These are phyloP conservation scores for Ruditapes philippinarum DNA, from an alignment of 1,140 invertebrate genomes.

Conservation along the genomic window DNA sequence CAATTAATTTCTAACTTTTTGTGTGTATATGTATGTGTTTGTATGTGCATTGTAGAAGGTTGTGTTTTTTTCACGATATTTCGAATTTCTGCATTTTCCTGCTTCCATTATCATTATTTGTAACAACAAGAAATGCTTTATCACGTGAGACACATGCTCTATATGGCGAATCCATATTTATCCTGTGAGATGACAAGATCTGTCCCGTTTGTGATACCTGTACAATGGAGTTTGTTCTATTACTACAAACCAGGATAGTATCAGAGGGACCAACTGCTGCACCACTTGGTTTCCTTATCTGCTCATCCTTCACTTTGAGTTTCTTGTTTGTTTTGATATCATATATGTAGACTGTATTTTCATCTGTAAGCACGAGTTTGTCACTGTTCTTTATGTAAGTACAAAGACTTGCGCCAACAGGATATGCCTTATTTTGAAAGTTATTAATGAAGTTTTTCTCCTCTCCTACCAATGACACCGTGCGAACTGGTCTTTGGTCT, in stretches of 20 bases:
- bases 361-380: slow-evolving; percentile 18
- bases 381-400: not conserved
- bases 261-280: not conserved
- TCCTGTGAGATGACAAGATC: not conserved
- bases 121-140: not conserved
- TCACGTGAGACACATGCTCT: not conserved
- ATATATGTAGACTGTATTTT: slow-evolving; percentile 17
- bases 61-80: too few relatives aligned
- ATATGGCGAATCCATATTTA: not conserved
- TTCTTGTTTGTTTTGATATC: not conserved
- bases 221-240: not conserved
- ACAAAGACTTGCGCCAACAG: not conserved
- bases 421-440: slow-evolving; percentile 6
- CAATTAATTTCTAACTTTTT: too few relatives aligned
- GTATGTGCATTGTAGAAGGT: too few relatives aligned
- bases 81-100: too few relatives aligned
- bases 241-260: not conserved
- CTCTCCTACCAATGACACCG: not conserved
- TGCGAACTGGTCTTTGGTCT: not conserved
- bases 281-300: slow-evolving; percentile 2
- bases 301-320: not conserved
- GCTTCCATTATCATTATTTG: not conserved
- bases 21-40: too few relatives aligned
- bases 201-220: not conserved
- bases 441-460: not conserved